A percentile compares a stretch with the other conserved stretches of the same genome.
phyloP scores from a whole-genome alignment of 2,888 invertebrate species.

The Caenorhabditis plicata region DNA sequence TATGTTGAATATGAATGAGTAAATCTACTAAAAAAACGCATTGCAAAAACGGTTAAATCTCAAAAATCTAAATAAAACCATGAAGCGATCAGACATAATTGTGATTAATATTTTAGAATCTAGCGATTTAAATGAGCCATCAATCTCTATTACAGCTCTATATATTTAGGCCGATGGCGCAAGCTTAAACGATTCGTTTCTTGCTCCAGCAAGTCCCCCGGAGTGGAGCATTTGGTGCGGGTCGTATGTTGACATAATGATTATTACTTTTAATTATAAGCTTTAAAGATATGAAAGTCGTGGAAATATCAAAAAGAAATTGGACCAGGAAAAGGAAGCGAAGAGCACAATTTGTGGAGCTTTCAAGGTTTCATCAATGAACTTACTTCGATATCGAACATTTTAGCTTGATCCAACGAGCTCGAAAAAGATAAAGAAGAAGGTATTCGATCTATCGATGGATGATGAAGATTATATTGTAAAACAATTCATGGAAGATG shows the following conservation, averaged over 20 bases:
- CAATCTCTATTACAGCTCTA: background rate
- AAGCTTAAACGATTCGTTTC: conserved; percentile 20
- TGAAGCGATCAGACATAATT: too few species aligned
- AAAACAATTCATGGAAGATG: conserved; percentile 24
- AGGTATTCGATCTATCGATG: background rate
- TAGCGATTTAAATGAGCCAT: too few species aligned
- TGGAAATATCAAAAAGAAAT: background rate
- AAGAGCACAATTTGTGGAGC: conserved; percentile 22
- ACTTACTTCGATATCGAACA: too few species aligned
- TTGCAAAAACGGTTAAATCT: too few species aligned
- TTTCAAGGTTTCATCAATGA: conserved; percentile 17
- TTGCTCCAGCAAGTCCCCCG: conserved; percentile 10
- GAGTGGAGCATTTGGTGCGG: conserved; percentile 43
- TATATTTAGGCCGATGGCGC: background rate
- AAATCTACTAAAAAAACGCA: too few species aligned
- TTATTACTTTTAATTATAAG: background rate
- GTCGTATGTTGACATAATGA: background rate
- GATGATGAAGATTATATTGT: conserved; percentile 21
- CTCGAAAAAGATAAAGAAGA: background rate
- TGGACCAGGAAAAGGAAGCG: conserved; percentile 8
- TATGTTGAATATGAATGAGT: too few species aligned
- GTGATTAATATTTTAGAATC: too few species aligned
- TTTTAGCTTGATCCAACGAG: conserved; percentile 20
- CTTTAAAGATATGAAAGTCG: conserved; percentile 22
- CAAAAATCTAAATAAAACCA: too few species aligned